These are phyloP conservation scores for Semicossyphus pulcher DNA, from an alignment of 2,113 vertebrate species.

Conservation along the genomic window DNA sequence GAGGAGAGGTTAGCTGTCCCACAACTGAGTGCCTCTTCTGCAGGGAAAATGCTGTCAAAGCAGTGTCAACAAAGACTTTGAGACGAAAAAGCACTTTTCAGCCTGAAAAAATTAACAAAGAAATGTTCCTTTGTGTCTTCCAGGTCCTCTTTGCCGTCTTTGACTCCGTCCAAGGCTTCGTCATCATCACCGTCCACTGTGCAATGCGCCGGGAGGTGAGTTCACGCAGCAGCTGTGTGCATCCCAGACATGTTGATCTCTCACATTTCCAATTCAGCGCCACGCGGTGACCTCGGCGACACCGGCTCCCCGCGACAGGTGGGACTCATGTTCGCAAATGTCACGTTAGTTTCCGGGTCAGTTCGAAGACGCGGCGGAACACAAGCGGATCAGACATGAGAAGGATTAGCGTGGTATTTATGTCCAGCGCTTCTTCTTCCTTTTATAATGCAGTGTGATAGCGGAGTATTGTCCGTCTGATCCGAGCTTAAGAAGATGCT, in stretches of 20 bases:
- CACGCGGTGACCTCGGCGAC: not conserved
- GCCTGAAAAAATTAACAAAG: not conserved
- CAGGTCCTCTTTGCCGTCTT: conserved; percentile 95
- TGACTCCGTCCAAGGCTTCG: conserved; percentile 96
- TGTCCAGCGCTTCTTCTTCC: conserved; percentile 40
- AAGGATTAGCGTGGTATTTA: conserved; percentile 59
- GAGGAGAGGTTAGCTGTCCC: not conserved
- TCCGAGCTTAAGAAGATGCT: conserved; percentile 75
- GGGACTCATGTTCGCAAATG: conserved; percentile 46
- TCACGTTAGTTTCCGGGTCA: conserved; percentile 60
- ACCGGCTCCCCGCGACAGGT: conserved; percentile 13
- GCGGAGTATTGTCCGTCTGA: conserved; percentile 70
- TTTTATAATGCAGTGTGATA: conserved; percentile 67
- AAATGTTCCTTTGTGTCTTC: conserved; percentile 60
- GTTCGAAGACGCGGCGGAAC: conserved; percentile 38
- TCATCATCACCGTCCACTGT: conserved; percentile 97
- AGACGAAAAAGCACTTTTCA: not conserved
- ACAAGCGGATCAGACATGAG: conserved; percentile 51
- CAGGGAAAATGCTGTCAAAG: not conserved
- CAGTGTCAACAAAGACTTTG: too few species aligned
- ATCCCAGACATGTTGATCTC: not conserved
- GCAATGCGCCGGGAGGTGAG: conserved; percentile 97
- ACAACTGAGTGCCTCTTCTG: too few species aligned
- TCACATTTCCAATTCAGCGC: conserved; percentile 9
- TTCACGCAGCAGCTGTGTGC: not conserved